phyloP scores from a whole-genome alignment of 2,888 invertebrate species.

The Eugnorisma glareosa region DNA sequence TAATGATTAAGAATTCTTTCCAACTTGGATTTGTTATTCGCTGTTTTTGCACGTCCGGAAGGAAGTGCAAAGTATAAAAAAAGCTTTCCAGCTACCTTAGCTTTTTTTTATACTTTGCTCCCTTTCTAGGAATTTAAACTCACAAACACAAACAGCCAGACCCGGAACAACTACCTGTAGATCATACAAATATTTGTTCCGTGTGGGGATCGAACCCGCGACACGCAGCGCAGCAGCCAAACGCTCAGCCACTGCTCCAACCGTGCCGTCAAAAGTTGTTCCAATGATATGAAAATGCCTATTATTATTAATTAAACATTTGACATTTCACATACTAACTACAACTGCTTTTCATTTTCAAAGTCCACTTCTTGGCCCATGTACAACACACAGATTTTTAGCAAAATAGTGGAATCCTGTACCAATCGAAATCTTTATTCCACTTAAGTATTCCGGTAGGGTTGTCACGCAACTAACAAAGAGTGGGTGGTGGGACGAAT shows the following conservation, averaged over 20 bases:
- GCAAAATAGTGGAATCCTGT: background rate
- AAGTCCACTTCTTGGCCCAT: background rate
- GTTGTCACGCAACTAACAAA: conserved; percentile 58
- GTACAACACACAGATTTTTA: background rate
- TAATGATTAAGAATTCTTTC: background rate
- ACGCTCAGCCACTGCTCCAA: too few species aligned
- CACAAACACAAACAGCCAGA: too few species aligned
- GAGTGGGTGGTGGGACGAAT: conserved; percentile 40
- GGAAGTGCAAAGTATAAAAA: too few species aligned
- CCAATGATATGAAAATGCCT: background rate
- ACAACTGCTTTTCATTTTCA: background rate
- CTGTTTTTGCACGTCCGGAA: background rate
- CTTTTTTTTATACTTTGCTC: too few species aligned
- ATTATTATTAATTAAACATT: background rate
- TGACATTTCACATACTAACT: background rate
- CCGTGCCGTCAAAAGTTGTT: background rate
- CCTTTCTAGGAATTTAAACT: too few species aligned
- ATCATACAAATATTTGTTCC: too few species aligned
- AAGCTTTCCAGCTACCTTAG: too few species aligned
- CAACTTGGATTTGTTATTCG: background rate
- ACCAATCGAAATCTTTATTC: conserved; percentile 8
- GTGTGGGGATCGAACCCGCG: too few species aligned
- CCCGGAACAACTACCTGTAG: too few species aligned
- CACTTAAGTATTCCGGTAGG: conserved; percentile 45
- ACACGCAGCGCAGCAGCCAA: too few species aligned